A percentile compares a stretch with the other conserved stretches of the same genome.
phyloP scores from a whole-genome alignment of 2,113 vertebrate genomes.

The Paradoxurus hermaphroditus region DNA sequence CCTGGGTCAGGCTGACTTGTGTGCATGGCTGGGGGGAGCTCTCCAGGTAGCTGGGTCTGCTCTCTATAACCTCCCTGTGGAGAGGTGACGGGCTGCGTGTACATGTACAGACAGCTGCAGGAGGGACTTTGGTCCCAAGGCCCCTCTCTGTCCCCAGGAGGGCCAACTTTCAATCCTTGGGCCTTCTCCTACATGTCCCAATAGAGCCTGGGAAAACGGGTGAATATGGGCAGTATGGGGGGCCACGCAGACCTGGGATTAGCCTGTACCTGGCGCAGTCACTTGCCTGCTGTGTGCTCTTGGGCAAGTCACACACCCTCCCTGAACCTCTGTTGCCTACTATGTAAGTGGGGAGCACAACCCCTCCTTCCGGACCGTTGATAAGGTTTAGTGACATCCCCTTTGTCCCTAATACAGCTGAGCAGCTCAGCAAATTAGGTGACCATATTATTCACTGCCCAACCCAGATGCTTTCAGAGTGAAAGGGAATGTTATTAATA shows the following conservation, averaged over 20 bases:
- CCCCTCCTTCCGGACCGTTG: not conserved
- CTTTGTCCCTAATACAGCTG: not conserved
- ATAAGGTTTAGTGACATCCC: not conserved
- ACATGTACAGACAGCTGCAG: not conserved
- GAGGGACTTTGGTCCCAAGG: not conserved
- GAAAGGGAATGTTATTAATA: not conserved
- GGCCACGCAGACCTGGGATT: not conserved
- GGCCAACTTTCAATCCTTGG: not conserved
- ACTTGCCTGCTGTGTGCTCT: not conserved
- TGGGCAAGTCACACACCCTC: not conserved
- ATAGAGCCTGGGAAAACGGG: not conserved
- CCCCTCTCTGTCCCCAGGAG: not conserved
- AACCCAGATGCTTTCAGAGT: not conserved
- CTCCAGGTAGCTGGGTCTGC: slow-evolving; percentile 1
- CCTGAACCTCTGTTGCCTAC: not conserved
- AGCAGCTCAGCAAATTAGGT: not conserved
- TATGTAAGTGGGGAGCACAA: not conserved
- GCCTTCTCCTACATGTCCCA: not conserved
- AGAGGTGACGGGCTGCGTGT: not conserved
- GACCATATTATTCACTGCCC: not conserved
- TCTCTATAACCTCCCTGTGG: not conserved
- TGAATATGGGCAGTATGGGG: not conserved
- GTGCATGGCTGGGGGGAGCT: slow-evolving; percentile 58
- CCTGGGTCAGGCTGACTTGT: slow-evolving; percentile 76
- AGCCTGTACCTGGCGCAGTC: not conserved